Percentiles rank a stretch among this genome's conserved stretches.
These are phyloP conservation scores for Pomacea canaliculata DNA, from an alignment of 2,888 invertebrate genomes.

Conservation along the genomic window DNA sequence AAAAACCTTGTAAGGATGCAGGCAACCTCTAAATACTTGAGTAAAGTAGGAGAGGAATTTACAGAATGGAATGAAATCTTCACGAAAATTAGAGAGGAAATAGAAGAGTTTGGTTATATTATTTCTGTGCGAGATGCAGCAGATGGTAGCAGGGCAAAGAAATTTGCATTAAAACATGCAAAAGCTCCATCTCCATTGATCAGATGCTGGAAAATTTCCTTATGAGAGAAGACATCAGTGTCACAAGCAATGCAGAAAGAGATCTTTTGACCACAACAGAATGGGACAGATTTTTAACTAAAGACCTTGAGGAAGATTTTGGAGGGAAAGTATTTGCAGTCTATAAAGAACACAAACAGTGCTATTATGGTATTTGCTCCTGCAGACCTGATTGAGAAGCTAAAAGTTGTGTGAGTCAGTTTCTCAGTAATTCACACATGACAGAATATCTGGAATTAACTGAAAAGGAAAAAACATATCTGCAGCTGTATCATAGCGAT, in stretches of 20 bases:
- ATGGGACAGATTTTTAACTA: constrained; percentile 7
- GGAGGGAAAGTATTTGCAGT: neutral
- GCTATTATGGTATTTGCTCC: neutral
- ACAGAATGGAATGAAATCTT: constrained; percentile 12
- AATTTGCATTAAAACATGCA: neutral
- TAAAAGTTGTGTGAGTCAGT: neutral
- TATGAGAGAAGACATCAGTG: neutral
- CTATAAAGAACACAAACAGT: neutral
- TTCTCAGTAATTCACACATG: neutral
- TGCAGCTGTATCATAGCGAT: neutral
- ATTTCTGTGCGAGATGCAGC: neutral
- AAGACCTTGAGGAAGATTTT: constrained; percentile 8
- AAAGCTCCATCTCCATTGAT: neutral
- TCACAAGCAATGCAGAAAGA: neutral
- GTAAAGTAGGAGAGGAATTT: neutral
- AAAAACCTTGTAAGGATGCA: neutral
- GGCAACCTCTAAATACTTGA: neutral
- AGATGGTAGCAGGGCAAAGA: neutral
- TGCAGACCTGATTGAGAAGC: neutral
- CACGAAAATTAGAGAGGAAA: neutral
- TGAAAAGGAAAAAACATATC: neutral
- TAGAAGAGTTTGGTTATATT: neutral
- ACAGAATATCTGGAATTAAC: neutral
- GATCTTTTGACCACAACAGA: constrained; percentile 1
- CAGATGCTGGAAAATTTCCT: constrained; percentile 1